phyloP scores from a whole-genome alignment of 53 echinoderm and acorn worm species.

The Echinometra lucunter region DNA sequence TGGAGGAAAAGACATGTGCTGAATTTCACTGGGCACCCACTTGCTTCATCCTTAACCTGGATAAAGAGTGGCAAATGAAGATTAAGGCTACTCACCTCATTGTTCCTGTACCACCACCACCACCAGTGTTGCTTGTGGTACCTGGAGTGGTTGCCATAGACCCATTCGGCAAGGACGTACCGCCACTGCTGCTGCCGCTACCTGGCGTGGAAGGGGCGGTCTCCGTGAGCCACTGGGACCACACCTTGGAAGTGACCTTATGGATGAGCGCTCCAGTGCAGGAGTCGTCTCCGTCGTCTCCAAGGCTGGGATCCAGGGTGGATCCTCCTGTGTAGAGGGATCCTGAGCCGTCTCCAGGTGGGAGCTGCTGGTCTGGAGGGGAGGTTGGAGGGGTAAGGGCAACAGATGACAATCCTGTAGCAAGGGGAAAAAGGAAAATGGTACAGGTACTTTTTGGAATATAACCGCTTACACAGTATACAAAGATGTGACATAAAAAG shows the following conservation, averaged over 20 bases:
- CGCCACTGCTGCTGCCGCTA: background rate
- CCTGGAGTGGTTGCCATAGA: background rate
- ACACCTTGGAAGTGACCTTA: constrained; percentile 68
- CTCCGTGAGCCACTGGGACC: constrained; percentile 68
- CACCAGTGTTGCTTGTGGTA: background rate
- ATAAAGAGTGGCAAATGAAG: background rate
- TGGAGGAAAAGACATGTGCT: background rate
- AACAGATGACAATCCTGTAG: constrained; percentile 51
- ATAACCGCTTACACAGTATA: no score
- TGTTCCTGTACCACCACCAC: constrained; percentile 37
- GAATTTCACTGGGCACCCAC: background rate
- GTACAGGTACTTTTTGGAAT: no score
- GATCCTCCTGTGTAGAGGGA: constrained; percentile 67
- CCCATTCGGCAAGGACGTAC: constrained; percentile 30
- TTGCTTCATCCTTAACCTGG: background rate
- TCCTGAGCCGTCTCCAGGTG: constrained; percentile 55
- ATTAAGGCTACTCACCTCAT: background rate
- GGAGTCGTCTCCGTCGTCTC: constrained; percentile 67
- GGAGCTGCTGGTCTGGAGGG: constrained; percentile 85
- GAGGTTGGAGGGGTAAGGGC: constrained; percentile 88
- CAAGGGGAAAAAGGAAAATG: background rate
- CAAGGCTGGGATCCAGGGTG: constrained; percentile 73
- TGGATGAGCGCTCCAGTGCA: constrained; percentile 58
- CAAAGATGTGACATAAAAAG: no score
- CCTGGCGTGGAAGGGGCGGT: constrained; percentile 13